Evolutionary conservation across 2,797 vertebrate genomes (phyloP).

Genomic region (Lemur catta): DNA sequence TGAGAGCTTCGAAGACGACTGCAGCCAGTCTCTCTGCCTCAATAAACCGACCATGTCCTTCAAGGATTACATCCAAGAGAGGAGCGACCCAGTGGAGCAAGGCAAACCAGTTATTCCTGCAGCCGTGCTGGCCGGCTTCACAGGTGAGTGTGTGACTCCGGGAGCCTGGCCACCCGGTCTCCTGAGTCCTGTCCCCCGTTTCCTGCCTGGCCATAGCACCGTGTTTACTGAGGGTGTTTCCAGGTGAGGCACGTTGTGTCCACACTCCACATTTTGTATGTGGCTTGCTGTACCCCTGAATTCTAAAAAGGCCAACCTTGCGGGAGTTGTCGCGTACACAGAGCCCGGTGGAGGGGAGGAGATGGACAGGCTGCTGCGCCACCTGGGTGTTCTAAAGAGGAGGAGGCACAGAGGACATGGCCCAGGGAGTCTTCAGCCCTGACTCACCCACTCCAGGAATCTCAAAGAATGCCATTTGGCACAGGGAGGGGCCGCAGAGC

Average conservation of each 20-base stretch:
- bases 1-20: slow-evolving; percentile 91
- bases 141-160: slow-evolving; percentile 83
- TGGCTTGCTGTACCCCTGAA: rapidly evolving
- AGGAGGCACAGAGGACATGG: rapidly evolving
- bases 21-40: slow-evolving; percentile 84
- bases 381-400: background rate
- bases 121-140: slow-evolving; percentile 92
- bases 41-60: slow-evolving; percentile 91
- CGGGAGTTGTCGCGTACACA: rapidly evolving
- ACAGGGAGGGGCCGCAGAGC: background rate
- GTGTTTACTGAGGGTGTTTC: background rate
- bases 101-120: slow-evolving; percentile 93
- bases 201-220: rapidly evolving
- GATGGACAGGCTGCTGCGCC: background rate
- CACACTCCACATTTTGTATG: background rate
- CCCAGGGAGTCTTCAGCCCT: background rate
- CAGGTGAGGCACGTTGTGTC: background rate
- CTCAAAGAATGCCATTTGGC: slow-evolving; percentile 15
- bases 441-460: slow-evolving; percentile 48
- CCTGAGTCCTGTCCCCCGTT: background rate
- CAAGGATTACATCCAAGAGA: slow-evolving; percentile 92
- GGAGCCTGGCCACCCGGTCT: background rate
- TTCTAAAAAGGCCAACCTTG: rapidly evolving
- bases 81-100: slow-evolving; percentile 89
- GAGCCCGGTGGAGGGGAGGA: rapidly evolving